A percentile compares a stretch with the other conserved stretches of the same genome.
These are phyloP conservation scores for Steatocranus sp. DNA, from an alignment of 2,797 vertebrate species.

Conservation along the genomic window DNA sequence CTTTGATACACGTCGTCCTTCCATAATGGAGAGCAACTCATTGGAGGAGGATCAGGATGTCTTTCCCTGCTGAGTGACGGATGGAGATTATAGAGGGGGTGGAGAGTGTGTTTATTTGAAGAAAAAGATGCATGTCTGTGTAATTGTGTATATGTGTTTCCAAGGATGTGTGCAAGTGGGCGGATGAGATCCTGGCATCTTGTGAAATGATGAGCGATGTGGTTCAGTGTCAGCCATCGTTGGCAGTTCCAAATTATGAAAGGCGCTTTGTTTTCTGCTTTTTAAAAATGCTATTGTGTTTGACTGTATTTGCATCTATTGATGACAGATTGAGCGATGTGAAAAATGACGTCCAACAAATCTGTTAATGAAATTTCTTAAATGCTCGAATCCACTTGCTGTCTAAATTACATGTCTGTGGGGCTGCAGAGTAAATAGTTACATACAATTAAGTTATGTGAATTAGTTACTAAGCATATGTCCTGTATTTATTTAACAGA, in stretches of 20 bases:
- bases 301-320: constrained; percentile 17
- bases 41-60: constrained; percentile 17
- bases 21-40: constrained; percentile 2
- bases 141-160: constrained; percentile 30
- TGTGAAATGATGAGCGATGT: constrained; percentile 27
- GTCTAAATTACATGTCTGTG: not conserved
- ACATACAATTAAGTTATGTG: not conserved
- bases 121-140: constrained; percentile 25
- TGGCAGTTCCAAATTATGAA: constrained; percentile 23
- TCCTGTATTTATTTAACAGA: not conserved
- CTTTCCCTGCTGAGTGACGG: constrained; percentile 34
- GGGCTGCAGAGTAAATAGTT: not conserved
- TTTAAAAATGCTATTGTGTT: constrained; percentile 1
- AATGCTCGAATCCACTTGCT: not conserved
- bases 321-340: not conserved
- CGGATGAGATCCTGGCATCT: constrained; percentile 44
- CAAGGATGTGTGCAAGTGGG: constrained; percentile 33
- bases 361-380: constrained; percentile 8
- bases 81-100: constrained; percentile 32
- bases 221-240: constrained; percentile 28
- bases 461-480: not conserved
- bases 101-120: constrained; percentile 36
- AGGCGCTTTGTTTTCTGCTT: not conserved
- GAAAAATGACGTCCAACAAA: constrained; percentile 17
- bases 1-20: not conserved